Conservation (phyloP, 2,797 vertebrate genomes). For the Cirrhinus mrigala region DNA sequence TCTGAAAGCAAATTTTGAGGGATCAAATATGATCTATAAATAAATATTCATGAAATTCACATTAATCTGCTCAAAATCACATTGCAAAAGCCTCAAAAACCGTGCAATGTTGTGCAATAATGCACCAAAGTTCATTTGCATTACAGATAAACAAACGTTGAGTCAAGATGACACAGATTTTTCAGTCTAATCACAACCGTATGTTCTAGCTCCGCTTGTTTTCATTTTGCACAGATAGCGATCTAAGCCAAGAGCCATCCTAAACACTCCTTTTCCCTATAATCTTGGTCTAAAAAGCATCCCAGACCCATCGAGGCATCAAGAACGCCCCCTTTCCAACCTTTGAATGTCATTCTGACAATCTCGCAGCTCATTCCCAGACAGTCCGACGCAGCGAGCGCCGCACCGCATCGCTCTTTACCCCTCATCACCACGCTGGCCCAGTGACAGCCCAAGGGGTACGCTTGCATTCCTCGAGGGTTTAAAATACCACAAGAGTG, state of each 20-base stretch:
- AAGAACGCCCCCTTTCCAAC: slow-evolving; percentile 33
- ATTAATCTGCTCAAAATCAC: not conserved
- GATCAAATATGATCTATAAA: not conserved
- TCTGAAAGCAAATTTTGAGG: not conserved
- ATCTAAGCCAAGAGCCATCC: not conserved
- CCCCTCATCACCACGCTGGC: slow-evolving; percentile 41
- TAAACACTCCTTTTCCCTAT: slow-evolving; percentile 23
- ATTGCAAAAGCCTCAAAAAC: not conserved
- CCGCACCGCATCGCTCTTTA: slow-evolving; percentile 33
- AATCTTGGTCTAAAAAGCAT: slow-evolving; percentile 50
- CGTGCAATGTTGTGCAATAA: not conserved
- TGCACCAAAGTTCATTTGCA: not conserved
- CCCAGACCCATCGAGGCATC: slow-evolving; percentile 10
- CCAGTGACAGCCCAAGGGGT: slow-evolving; percentile 49
- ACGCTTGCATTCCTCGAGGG: slow-evolving; percentile 62
- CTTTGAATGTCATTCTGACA: slow-evolving; percentile 39
- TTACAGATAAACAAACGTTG: slow-evolving; percentile 8
- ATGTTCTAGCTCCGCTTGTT: slow-evolving; percentile 6
- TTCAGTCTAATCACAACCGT: not conserved
- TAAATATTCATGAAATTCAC: not conserved
- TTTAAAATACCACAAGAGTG: slow-evolving; percentile 62
- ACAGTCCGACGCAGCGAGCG: slow-evolving; percentile 59
- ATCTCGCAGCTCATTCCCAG: slow-evolving; percentile 59
- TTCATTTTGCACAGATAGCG: slow-evolving; percentile 3
- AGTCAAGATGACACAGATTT: not conserved